phyloP scores from a whole-genome alignment of 2,888 invertebrate genomes.

The Drosophila pegasa region DNA sequence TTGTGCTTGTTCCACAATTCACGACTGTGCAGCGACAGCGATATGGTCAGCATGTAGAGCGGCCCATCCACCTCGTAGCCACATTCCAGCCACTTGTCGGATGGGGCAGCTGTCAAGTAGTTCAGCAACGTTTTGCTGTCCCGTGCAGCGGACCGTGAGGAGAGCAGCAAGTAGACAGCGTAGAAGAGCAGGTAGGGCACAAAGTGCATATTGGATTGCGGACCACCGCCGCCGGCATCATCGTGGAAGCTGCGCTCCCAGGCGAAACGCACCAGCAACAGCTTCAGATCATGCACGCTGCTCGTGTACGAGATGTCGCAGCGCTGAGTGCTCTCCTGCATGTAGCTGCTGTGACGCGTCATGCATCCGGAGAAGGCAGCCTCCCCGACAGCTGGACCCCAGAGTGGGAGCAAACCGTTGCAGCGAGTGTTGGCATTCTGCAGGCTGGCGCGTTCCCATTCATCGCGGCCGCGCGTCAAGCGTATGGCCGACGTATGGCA shows the following conservation, averaged over 20 bases:
- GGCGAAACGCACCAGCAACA: conserved; percentile 94
- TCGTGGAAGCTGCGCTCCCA: conserved; percentile 98
- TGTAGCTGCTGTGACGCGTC: conserved; percentile 95
- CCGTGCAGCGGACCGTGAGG: conserved; percentile 91
- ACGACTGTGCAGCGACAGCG: conserved; percentile 91
- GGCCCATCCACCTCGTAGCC: conserved; percentile 96
- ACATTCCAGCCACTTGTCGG: conserved; percentile 90
- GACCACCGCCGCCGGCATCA: conserved; percentile 98
- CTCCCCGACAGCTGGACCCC: conserved; percentile 97
- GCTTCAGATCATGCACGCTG: conserved; percentile 95
- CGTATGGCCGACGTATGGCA: conserved; percentile 99
- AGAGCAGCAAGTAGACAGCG: conserved; percentile 96
- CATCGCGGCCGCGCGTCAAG: conserved; percentile 91
- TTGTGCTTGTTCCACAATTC: conserved; percentile 91
- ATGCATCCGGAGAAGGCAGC: conserved; percentile 97
- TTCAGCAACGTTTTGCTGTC: conserved; percentile 92
- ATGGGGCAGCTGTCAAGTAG: conserved; percentile 88
- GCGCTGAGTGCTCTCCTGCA: conserved; percentile 86
- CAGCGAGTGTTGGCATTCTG: conserved; percentile 99
- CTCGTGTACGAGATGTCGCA: conserved; percentile 84
- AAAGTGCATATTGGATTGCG: conserved; percentile 98
- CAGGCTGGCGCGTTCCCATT: conserved; percentile 98
- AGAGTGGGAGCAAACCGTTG: conserved; percentile 97
- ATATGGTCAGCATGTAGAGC: conserved; percentile 93
- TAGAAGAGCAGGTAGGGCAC: conserved; percentile 97